These are phyloP conservation scores for Nymphalis c-album DNA, from an alignment of 2,888 invertebrate species.

Conservation along the genomic window DNA sequence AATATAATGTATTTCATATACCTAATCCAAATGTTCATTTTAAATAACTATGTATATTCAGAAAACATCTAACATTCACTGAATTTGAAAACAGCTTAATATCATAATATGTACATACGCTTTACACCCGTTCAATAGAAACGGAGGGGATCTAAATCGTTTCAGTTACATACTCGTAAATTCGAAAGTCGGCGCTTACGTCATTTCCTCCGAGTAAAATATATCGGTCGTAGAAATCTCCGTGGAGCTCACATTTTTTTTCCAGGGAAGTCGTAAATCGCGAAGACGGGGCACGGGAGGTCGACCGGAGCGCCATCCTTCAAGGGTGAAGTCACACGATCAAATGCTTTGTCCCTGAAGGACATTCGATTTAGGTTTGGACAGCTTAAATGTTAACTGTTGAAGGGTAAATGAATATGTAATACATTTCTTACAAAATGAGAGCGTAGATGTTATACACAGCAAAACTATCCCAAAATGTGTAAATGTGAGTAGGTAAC, in stretches of 20 bases:
- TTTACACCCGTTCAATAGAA: slow-evolving; percentile 7
- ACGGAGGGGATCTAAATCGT: slow-evolving; percentile 23
- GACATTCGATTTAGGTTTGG: slow-evolving; percentile 20
- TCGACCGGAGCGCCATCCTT: slow-evolving; percentile 31
- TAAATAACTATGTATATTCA: no score
- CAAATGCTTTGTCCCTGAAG: slow-evolving; percentile 29
- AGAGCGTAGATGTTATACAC: no score
- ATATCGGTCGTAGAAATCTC: slow-evolving; percentile 67
- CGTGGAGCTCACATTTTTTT: slow-evolving; percentile 61
- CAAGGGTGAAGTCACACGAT: slow-evolving; percentile 28
- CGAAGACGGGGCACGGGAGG: slow-evolving; percentile 36
- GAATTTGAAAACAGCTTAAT: neutral
- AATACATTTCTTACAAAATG: neutral
- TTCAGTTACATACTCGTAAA: slow-evolving; percentile 49
- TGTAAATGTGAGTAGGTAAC: no score
- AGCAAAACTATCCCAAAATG: no score
- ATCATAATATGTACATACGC: neutral
- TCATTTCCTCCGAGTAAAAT: slow-evolving; percentile 69
- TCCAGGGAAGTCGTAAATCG: slow-evolving; percentile 59
- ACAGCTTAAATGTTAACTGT: slow-evolving; percentile 7
- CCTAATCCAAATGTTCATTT: no score
- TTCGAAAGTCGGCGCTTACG: slow-evolving; percentile 54
- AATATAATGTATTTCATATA: no score
- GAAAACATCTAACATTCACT: neutral
- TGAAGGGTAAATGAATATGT: slow-evolving; percentile 15